Evolutionary conservation across 2,797 vertebrate genomes (phyloP), one percentile per base, ranked within the genome.

Genomic region (Anolis apletophallus): DNA sequence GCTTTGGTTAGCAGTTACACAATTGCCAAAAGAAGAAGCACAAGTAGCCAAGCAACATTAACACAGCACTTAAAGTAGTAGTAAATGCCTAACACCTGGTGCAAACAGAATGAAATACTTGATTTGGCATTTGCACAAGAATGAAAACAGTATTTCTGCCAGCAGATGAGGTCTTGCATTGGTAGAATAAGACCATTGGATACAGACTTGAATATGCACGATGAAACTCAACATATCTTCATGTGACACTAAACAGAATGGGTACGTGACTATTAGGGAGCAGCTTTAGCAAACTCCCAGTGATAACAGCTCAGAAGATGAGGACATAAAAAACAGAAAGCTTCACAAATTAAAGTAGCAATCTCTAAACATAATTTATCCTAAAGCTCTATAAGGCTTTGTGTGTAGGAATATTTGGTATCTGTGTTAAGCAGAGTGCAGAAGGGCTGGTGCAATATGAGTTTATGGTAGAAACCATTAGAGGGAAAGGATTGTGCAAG

Each of bases 191-290:
- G 4, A 69, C 13, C 32, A 69, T 72, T 23, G 26, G 36, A 73
- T 46, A 73, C 21, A 73, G 21, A 3, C 36, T 73, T 23, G 23
- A 73, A 64, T 83, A 69, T 36, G 76, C 12, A 17, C 11, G 36
- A 59, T 69, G 52, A 69, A 77, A n/a, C 52, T 83, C 34, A 84
- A 72, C 21, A 4, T 75, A 68, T 73, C 23, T 81, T 50, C 10
- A 57, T 36, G 19, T 75, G 40, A 21, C 82, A 87, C 17, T 68
- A 75, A 34, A 21, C 16, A 74, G 10, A 81, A 86, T 80, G 34
- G 23, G 3, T 55, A 67, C 46, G 17, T 40, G 46, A 67, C 59
- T 75, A 40, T 16, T 34, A 54, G 13, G 6, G 16, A 52, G 57
- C 1, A 32, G 34, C 59, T 61, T 40, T 26, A 57, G 34, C 10